Conservation (phyloP, 92 coral and sea anemone species). For the Blastomussa wellsi region DNA sequence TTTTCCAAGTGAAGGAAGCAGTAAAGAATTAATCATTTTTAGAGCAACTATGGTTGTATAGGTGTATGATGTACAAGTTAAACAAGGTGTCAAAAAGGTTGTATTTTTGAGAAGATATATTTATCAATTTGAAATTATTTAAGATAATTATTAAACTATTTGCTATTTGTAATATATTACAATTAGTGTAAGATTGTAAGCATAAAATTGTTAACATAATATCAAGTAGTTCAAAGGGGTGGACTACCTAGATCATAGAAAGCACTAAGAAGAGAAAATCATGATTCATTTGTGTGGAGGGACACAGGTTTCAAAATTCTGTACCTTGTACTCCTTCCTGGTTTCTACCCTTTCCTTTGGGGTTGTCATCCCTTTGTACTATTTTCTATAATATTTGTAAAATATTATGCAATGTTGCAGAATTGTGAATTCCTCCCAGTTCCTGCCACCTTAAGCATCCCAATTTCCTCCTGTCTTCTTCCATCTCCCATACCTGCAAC, state of each 20-base stretch:
- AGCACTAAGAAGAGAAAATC: not conserved
- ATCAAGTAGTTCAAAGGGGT: not conserved
- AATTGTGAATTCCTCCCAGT: too few species aligned
- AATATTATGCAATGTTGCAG: too few species aligned
- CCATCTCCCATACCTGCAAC: too few species aligned
- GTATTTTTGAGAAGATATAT: slow-evolving; percentile 21
- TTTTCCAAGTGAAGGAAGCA: not conserved
- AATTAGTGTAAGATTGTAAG: not conserved
- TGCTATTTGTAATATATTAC: not conserved
- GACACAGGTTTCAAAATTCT: too few species aligned
- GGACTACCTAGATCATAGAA: not conserved
- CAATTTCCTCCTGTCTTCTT: too few species aligned
- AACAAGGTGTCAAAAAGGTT: not conserved
- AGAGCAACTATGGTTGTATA: not conserved
- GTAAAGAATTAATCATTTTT: not conserved
- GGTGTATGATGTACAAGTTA: not conserved
- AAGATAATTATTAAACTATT: not conserved
- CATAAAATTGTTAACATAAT: not conserved
- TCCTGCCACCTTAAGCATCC: too few species aligned
- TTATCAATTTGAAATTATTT: slow-evolving; percentile 25
- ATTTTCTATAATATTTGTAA: too few species aligned
- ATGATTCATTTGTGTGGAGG: too few species aligned
- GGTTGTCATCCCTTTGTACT: too few species aligned
- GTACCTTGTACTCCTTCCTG: too few species aligned
- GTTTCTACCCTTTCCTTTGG: too few species aligned